Evolutionary conservation across 2,113 vertebrate species (phyloP).

Genomic region (Pangasianodon hypophthalmus): DNA sequence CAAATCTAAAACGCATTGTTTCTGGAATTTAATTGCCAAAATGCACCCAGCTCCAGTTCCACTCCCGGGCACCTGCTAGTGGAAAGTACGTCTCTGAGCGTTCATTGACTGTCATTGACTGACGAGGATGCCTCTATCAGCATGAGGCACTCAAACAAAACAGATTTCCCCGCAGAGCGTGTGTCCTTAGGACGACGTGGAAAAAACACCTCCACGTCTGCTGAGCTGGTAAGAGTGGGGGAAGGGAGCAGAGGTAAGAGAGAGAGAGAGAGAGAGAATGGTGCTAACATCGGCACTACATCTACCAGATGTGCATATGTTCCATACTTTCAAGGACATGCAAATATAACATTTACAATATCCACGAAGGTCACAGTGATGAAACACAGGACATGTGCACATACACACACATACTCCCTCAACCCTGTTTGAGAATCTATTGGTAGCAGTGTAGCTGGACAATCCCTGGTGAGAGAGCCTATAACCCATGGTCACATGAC

Average conservation of each 20-base stretch:
- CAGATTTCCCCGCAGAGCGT: constrained; percentile 63
- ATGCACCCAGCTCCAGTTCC: neutral
- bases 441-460: neutral
- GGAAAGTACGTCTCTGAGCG: constrained; percentile 29
- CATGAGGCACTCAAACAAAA: constrained; percentile 64
- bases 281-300: constrained; percentile 28
- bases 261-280: constrained; percentile 10
- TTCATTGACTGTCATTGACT: constrained; percentile 25
- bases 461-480: neutral
- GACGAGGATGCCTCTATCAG: constrained; percentile 46
- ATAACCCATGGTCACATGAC: constrained; percentile 16
- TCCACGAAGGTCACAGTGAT: constrained; percentile 36
- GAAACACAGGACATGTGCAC: constrained; percentile 15
- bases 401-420: constrained; percentile 9
- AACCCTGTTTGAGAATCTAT: neutral
- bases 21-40: constrained; percentile 21
- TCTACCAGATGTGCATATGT: constrained; percentile 49
- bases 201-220: constrained; percentile 56
- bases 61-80: constrained; percentile 26
- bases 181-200: constrained; percentile 57
- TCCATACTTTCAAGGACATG: constrained; percentile 37
- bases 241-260: neutral
- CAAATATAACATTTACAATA: constrained; percentile 19
- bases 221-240: constrained; percentile 55
- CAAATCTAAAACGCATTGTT: neutral